Evolutionary conservation across 2,888 invertebrate genomes (phyloP), one percentile per base, ranked within the genome.

Genomic region (Drosophila niveifrons): DNA sequence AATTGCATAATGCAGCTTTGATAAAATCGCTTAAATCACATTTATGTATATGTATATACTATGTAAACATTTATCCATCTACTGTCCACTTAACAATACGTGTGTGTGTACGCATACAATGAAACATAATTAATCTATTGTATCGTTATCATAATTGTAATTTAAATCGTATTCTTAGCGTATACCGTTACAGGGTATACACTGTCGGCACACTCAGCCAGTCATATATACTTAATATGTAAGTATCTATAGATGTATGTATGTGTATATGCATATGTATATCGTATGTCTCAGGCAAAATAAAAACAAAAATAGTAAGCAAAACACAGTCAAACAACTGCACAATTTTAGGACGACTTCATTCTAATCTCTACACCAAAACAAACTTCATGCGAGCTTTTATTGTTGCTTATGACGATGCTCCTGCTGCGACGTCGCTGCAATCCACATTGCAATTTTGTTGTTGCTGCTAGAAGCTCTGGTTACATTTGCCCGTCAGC

Each of bases 1-100:
- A 82, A 79, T 90, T 90, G 78, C 87, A 90, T 89, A 78, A 80
- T 85, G 85, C 85, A 89, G 90, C 82, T 82, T 89, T 87, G 90
- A 90, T 89, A 90, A 90, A 91, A 90, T 90, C 90, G 91, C 90
- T 89, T 91, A 88, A 90, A 90, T 90, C 90, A 90, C 90, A 90
- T 88, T 89, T 89, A 87, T 77, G 71, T 89, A 86, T 82, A 68
- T 75, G 15, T 64, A 43, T 53, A 77, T 77, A 66, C 72, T 90
- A 75, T 77, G 73, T 75, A 86, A 86, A 83, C 78, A 83, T 86
- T 80, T 77, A 86, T 86, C 70, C 62, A 59, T 73, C 78, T 82
- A 80, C 75, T 72, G 55, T 63, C 48, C 51, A 41, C 73, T 80
- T 82, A 79, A 82, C 68, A 77, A 74, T 81, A 71, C 68, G 56